Conservation (phyloP, 2,797 vertebrate species). For the Odontamblyopus rebecca region DNA sequence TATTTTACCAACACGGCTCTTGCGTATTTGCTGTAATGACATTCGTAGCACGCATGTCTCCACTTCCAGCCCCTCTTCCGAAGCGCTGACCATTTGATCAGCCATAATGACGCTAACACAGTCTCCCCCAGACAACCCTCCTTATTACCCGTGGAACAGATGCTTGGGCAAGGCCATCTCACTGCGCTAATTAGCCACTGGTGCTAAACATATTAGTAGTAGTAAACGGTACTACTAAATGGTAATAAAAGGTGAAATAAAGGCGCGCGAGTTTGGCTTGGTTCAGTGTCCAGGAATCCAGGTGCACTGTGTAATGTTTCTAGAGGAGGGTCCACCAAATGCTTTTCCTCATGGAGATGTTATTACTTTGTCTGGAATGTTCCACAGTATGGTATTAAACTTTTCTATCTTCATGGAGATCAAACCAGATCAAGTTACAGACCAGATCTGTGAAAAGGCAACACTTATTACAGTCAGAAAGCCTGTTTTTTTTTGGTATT, state of each 20-base stretch:
- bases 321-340: no score
- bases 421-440: no score
- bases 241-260: constrained; percentile 48
- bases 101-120: constrained; percentile 72
- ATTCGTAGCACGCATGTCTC: constrained; percentile 36
- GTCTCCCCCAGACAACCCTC: constrained; percentile 67
- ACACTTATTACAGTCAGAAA: no score
- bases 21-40: constrained; percentile 11
- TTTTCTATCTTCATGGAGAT: no score
- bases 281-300: background rate
- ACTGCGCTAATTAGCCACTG: constrained; percentile 76
- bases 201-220: constrained; percentile 67
- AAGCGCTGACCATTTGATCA: constrained; percentile 72
- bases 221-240: constrained; percentile 27
- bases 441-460: no score
- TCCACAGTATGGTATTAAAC: no score
- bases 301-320: no score
- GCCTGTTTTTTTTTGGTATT: no score
- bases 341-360: no score
- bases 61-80: constrained; percentile 53
- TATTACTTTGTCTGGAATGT: no score
- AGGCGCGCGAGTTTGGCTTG: constrained; percentile 19
- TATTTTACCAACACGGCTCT: no score
- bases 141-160: constrained; percentile 75
- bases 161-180: constrained; percentile 73